Evolutionary conservation across 2,113 vertebrate species (phyloP).

Genomic region (Nothocercus julius): DNA sequence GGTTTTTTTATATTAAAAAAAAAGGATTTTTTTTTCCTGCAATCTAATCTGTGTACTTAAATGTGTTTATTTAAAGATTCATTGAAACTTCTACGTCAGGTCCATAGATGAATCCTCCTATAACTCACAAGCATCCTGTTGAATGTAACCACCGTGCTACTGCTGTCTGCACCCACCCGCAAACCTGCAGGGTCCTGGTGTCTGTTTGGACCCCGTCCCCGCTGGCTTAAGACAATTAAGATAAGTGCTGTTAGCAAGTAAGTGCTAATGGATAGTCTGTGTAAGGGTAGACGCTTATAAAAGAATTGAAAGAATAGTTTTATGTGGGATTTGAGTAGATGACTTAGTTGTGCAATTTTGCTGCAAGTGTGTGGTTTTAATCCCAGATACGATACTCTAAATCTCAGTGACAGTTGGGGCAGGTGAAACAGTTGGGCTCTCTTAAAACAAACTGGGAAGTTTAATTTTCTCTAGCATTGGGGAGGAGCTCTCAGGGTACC

Average conservation of each 20-base stretch:
- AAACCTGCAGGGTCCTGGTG: neutral
- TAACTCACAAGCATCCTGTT: neutral
- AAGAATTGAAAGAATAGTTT: neutral
- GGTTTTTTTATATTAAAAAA: no score
- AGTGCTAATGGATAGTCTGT: neutral
- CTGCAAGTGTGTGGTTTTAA: fast-evolving
- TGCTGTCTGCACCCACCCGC: no score
- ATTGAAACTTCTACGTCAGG: neutral
- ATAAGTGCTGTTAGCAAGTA: neutral
- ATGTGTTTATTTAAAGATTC: neutral
- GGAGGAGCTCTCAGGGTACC: neutral
- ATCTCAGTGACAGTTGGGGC: neutral
- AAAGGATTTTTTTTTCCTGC: fast-evolving
- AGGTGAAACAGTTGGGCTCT: neutral
- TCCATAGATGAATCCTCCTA: neutral
- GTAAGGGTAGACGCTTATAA: neutral
- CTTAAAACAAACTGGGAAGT: neutral
- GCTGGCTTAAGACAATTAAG: neutral
- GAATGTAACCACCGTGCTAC: neutral
- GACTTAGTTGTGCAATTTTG: neutral
- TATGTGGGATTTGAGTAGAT: neutral
- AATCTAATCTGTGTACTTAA: neutral
- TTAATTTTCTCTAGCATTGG: neutral
- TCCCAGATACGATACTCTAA: neutral
- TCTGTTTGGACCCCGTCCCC: neutral